phyloP scores from a whole-genome alignment of 2,113 vertebrate species.

The Deroptyus accipitrinus region DNA sequence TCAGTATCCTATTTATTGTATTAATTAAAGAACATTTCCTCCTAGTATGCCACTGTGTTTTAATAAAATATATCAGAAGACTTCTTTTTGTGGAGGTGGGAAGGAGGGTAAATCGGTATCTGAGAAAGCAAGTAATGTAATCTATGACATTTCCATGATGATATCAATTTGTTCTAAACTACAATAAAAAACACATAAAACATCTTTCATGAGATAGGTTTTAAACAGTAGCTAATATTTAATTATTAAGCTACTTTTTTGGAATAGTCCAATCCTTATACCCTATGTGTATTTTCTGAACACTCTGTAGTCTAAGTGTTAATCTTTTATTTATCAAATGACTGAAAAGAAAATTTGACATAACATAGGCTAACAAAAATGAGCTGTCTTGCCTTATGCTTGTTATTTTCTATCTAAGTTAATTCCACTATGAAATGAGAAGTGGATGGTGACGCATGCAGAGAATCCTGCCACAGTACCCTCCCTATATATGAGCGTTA shows the following conservation, averaged over 20 bases:
- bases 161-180: constrained; percentile 25
- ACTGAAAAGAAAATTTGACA: background rate
- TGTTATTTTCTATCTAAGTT: background rate
- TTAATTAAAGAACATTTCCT: constrained; percentile 55
- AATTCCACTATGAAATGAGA: background rate
- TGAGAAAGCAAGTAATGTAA: constrained; percentile 37
- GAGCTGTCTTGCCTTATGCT: background rate
- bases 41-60: background rate
- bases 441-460: background rate
- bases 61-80: constrained; percentile 39
- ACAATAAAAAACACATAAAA: constrained; percentile 11
- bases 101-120: background rate
- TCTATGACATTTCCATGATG: constrained; percentile 28
- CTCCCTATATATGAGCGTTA: background rate
- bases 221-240: constrained; percentile 18
- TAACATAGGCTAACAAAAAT: background rate
- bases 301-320: background rate
- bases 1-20: background rate
- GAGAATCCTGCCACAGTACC: background rate
- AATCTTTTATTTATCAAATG: constrained; percentile 19
- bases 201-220: background rate
- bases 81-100: background rate
- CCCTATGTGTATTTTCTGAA: background rate
- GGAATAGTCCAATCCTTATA: background rate
- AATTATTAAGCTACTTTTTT: constrained; percentile 25